A percentile compares a stretch with the other conserved stretches of the same genome.
Evolutionary conservation across 2,113 vertebrate species (phyloP).

Genomic region (Helogale parvula): DNA sequence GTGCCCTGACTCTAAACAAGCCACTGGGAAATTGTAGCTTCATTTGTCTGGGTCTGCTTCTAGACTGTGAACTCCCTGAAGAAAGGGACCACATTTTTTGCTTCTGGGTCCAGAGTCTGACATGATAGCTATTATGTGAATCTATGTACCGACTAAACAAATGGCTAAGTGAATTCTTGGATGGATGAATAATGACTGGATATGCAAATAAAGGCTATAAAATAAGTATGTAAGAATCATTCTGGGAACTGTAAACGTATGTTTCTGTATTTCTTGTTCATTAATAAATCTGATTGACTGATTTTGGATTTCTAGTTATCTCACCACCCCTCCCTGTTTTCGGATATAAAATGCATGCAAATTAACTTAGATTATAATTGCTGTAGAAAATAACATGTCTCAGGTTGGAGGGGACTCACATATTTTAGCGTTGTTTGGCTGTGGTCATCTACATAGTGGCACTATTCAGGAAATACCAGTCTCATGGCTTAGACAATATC

Average conservation of each 20-base stretch:
- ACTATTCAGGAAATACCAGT: neutral
- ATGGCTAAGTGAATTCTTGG: neutral
- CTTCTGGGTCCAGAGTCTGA: neutral
- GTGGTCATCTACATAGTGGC: neutral
- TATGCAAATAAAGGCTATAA: neutral
- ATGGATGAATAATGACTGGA: neutral
- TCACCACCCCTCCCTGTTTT: neutral
- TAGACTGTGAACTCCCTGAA: neutral
- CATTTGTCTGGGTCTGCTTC: neutral
- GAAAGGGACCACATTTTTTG: neutral
- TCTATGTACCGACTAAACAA: neutral
- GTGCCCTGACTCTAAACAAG: neutral
- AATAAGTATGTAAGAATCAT: neutral
- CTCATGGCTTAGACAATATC: neutral
- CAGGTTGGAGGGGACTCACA: neutral
- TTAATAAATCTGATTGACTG: neutral
- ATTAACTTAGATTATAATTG: neutral
- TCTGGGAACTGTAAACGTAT: neutral
- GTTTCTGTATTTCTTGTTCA: neutral
- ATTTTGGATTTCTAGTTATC: neutral
- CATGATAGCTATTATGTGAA: neutral
- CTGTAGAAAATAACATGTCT: neutral
- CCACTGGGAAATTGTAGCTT: neutral
- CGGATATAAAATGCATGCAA: neutral
- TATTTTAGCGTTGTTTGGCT: neutral